These are phyloP conservation scores for Melanostoma mellinum DNA, from an alignment of 2,888 invertebrate genomes.

Conservation along the genomic window DNA sequence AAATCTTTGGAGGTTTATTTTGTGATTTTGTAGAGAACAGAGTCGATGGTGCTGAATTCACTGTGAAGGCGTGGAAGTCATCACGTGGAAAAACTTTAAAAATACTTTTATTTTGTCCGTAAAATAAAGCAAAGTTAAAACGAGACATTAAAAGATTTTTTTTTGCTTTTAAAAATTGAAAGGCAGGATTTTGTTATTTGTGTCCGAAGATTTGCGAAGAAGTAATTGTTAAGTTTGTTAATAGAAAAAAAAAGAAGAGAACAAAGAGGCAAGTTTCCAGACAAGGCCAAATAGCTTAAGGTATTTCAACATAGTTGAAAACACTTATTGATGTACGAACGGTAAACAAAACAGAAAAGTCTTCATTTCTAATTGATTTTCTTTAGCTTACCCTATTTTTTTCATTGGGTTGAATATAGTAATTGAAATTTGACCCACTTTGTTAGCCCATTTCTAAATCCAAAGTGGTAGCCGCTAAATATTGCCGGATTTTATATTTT, in stretches of 20 bases:
- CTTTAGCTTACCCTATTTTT: too few relatives aligned
- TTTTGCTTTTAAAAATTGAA: constrained; percentile 15
- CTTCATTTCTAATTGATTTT: too few relatives aligned
- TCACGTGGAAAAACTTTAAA: constrained; percentile 55
- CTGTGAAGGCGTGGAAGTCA: constrained; percentile 41
- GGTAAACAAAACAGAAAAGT: too few relatives aligned
- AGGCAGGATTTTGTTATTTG: not conserved
- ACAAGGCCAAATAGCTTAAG: too few relatives aligned
- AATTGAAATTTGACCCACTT: too few relatives aligned
- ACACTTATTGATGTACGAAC: too few relatives aligned
- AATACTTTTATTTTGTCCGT: constrained; percentile 36
- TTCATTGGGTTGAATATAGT: too few relatives aligned
- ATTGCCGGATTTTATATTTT: too few relatives aligned
- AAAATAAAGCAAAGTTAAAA: constrained; percentile 32
- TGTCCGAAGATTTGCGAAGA: constrained; percentile 12
- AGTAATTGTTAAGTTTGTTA: constrained; percentile 2
- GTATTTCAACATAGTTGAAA: too few relatives aligned
- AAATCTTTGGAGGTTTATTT: constrained; percentile 46
- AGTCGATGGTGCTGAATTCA: constrained; percentile 14
- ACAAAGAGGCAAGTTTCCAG: not conserved
- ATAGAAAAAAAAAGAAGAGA: not conserved
- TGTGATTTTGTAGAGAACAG: constrained; percentile 31
- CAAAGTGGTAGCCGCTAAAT: too few relatives aligned
- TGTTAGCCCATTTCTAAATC: too few relatives aligned
- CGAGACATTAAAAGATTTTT: constrained; percentile 29